Evolutionary conservation across 2,888 invertebrate genomes (phyloP).

Genomic region (Leistus spinibarbis): DNA sequence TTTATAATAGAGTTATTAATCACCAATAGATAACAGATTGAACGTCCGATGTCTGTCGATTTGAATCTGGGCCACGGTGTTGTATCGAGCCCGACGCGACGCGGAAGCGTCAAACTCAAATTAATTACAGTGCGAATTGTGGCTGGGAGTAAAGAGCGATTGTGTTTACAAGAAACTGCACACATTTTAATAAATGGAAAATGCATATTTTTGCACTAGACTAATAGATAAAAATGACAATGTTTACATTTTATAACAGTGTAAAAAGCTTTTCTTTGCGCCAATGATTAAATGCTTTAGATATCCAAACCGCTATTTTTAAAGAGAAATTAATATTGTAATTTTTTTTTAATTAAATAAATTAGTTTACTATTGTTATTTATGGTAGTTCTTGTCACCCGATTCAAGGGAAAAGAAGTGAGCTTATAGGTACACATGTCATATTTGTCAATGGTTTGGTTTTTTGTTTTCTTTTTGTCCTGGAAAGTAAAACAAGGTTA

Average conservation of each 20-base stretch:
- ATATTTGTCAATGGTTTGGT: conserved; percentile 15
- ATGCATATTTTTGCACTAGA: background rate
- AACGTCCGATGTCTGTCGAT: background rate
- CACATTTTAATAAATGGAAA: background rate
- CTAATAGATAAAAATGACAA: background rate
- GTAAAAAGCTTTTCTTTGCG: no score
- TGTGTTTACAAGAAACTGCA: background rate
- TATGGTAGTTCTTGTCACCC: no score
- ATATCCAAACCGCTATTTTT: no score
- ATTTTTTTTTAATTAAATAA: no score
- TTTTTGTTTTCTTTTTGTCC: conserved; percentile 4
- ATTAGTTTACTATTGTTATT: no score
- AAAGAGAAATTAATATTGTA: no score
- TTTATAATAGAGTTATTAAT: conserved; percentile 8
- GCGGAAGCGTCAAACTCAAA: background rate
- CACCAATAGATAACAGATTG: background rate
- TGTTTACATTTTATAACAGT: background rate
- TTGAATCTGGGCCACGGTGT: background rate
- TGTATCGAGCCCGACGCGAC: background rate
- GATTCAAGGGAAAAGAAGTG: no score
- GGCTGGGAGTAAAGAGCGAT: background rate
- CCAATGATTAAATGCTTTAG: no score
- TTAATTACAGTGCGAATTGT: background rate
- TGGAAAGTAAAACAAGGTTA: conserved; percentile 30
- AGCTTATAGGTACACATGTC: conserved; percentile 17